phyloP scores from a whole-genome alignment of 2,797 vertebrate genomes.

The Myotis planiceps region DNA sequence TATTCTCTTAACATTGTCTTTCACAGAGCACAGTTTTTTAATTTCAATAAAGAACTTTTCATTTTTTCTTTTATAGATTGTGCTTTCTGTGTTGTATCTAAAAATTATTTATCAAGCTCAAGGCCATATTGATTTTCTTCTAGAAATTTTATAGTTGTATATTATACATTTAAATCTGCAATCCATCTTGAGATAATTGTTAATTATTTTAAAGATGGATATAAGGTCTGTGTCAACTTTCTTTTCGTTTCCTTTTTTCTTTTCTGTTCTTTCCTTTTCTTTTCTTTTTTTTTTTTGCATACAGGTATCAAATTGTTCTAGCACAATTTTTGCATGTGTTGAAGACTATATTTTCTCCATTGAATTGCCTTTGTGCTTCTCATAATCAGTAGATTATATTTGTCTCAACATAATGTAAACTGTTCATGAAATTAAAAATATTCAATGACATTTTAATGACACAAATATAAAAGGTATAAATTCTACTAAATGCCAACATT shows the following conservation, averaged over 20 bases:
- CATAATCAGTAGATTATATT: background rate
- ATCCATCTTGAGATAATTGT: background rate
- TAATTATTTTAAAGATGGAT: background rate
- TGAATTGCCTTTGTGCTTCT: background rate
- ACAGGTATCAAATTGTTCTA: background rate
- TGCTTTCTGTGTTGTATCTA: background rate
- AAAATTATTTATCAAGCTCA: background rate
- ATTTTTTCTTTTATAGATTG: background rate
- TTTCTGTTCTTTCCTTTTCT: background rate
- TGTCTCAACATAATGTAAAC: background rate
- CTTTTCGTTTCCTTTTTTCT: background rate
- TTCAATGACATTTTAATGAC: slow-evolving; percentile 1
- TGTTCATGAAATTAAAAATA: background rate
- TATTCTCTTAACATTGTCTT: background rate
- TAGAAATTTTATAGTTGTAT: background rate
- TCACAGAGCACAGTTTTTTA: background rate
- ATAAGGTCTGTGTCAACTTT: background rate
- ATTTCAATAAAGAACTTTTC: background rate
- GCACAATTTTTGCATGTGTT: background rate
- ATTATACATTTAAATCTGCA: background rate
- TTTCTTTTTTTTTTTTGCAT: background rate
- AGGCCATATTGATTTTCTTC: background rate
- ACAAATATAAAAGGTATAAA: background rate
- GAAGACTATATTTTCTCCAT: background rate
- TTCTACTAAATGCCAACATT: background rate